A percentile compares a stretch with the other conserved stretches of the same genome.
Evolutionary conservation across 2,797 vertebrate genomes (phyloP).

Genomic region (Gobio occitaniae): DNA sequence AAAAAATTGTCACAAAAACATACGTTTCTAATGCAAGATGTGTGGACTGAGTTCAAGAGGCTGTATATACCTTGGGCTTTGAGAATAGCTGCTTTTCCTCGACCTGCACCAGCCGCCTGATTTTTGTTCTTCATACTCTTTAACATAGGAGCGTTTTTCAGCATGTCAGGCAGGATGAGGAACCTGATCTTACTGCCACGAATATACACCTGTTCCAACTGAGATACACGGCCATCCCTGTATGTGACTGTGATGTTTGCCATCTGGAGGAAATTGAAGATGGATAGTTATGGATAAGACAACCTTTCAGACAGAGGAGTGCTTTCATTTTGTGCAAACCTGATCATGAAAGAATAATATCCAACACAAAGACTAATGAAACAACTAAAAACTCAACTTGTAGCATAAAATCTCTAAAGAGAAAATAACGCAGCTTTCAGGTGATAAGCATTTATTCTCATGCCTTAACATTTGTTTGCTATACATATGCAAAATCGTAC

Average conservation of each 20-base stretch:
- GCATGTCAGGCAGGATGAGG: conserved; percentile 96
- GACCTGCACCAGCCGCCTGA: conserved; percentile 93
- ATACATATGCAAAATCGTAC: not conserved
- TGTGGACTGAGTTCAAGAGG: not conserved
- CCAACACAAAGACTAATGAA: not conserved
- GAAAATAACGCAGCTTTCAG: not conserved
- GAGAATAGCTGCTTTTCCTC: conserved; percentile 97
- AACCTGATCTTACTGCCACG: conserved; percentile 98
- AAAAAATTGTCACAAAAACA: no score
- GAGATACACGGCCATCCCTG: conserved; percentile 94
- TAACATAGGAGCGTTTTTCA: conserved; percentile 98
- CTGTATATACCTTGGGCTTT: conserved; percentile 91
- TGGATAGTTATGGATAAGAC: not conserved
- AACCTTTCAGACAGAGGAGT: not conserved
- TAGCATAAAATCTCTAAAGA: not conserved
- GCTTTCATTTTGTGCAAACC: not conserved
- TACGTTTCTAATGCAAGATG: not conserved
- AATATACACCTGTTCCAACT: conserved; percentile 97
- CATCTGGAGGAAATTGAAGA: conserved; percentile 82
- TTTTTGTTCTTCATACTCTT: conserved; percentile 99
- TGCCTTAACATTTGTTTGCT: not conserved
- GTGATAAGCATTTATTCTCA: not conserved
- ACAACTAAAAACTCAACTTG: not conserved
- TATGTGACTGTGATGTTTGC: conserved; percentile 98
- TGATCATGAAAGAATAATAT: not conserved